Evolutionary conservation across 2,797 vertebrate genomes (phyloP).

Genomic region (Setipinna tenuifilis): DNA sequence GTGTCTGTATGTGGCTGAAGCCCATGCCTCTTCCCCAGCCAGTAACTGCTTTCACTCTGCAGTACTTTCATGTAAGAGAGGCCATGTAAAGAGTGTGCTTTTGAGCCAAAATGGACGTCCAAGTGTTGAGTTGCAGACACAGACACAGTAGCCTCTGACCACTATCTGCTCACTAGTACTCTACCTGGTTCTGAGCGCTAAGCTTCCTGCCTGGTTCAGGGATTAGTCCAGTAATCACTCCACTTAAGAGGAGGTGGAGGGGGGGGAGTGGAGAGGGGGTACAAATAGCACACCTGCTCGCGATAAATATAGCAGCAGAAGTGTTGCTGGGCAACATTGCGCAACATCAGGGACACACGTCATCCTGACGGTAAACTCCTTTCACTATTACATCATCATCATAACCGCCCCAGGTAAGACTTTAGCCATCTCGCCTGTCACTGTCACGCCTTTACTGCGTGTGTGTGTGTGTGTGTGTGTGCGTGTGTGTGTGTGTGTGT

Average conservation of each 20-base stretch:
- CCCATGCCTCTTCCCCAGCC: background rate
- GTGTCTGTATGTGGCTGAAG: too few relatives aligned
- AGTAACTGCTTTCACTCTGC: background rate
- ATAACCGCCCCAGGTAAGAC: background rate
- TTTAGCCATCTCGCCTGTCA: background rate
- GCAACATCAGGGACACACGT: background rate
- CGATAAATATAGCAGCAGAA: background rate
- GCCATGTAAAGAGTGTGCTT: background rate
- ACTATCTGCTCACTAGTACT: background rate
- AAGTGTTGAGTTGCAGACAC: background rate
- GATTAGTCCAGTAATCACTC: constrained; percentile 5
- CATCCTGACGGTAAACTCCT: constrained; percentile 13
- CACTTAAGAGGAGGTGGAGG: background rate
- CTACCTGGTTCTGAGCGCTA: background rate
- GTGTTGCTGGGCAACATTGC: background rate
- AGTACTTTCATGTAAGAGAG: background rate
- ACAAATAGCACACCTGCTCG: background rate
- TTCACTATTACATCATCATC: constrained; percentile 8
- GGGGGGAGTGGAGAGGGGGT: background rate
- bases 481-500: background rate
- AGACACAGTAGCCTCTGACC: background rate
- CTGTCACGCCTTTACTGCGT: background rate
- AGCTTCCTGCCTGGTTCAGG: background rate
- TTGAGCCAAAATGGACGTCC: background rate
- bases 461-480: background rate